Percentiles rank a stretch among this genome's conserved stretches.
phyloP scores from a whole-genome alignment of 2,113 vertebrate species.

The Alethe castanea region DNA sequence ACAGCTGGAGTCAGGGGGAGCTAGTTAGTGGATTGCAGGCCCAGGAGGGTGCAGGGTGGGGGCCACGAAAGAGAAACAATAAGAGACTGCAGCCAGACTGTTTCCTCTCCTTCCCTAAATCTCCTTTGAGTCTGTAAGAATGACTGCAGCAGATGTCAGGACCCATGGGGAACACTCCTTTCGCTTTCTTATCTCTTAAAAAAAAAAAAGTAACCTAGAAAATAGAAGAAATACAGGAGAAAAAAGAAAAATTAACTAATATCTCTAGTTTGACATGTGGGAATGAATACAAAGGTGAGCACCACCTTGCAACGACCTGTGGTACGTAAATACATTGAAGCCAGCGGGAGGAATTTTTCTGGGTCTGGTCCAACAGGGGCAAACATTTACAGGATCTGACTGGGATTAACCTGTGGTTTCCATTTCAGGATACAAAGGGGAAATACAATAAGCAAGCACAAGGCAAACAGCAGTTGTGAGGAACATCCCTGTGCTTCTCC shows the following conservation, averaged over 20 bases:
- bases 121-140: slow-evolving; percentile 48
- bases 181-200: slow-evolving; percentile 5
- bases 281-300: slow-evolving; percentile 54
- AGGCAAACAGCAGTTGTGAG: background rate
- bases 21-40: slow-evolving; percentile 63
- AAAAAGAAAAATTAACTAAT: background rate
- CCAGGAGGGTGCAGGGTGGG: slow-evolving; percentile 58
- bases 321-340: slow-evolving; percentile 57
- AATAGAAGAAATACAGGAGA: background rate
- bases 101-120: slow-evolving; percentile 22
- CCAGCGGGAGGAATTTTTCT: slow-evolving; percentile 24
- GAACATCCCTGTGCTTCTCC: background rate
- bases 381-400: slow-evolving; percentile 40
- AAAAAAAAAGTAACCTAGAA: slow-evolving; percentile 10
- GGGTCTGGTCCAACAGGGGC: slow-evolving; percentile 31
- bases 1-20: slow-evolving; percentile 63
- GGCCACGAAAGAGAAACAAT: slow-evolving; percentile 33
- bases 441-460: background rate
- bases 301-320: slow-evolving; percentile 44
- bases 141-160: slow-evolving; percentile 57
- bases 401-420: slow-evolving; percentile 41
- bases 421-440: background rate
- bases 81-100: slow-evolving; percentile 30
- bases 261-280: background rate
- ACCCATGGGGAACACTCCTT: slow-evolving; percentile 13